These are phyloP conservation scores for Chrysodeixis includens DNA, from an alignment of 2,888 invertebrate species.

Conservation along the genomic window DNA sequence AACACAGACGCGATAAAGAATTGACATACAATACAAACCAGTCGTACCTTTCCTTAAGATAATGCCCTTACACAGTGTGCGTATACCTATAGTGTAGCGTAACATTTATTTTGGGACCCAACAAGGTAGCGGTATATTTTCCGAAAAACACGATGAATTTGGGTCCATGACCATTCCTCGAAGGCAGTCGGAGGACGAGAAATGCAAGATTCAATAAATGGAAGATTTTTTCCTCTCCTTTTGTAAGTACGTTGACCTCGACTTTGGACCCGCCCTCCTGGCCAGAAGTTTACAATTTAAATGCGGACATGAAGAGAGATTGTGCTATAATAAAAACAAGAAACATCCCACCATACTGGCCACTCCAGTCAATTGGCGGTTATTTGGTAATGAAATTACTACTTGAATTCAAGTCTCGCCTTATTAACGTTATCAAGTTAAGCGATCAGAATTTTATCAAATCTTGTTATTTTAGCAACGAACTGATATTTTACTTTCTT, in stretches of 20 bases:
- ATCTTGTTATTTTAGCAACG: background rate
- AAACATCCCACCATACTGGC: conserved; percentile 42
- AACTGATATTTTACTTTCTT: conserved; percentile 4
- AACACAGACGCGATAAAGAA: conserved; percentile 20
- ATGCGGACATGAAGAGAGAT: conserved; percentile 41
- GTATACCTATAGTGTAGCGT: conserved; percentile 62
- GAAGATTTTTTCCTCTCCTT: conserved; percentile 68
- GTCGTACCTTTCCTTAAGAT: conserved; percentile 31
- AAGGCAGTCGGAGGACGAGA: conserved; percentile 74
- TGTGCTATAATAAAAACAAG: conserved; percentile 49
- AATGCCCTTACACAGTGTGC: conserved; percentile 43
- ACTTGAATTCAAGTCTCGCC: conserved; percentile 38
- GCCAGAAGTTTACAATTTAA: conserved; percentile 41
- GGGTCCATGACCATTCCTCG: conserved; percentile 72
- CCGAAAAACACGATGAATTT: conserved; percentile 63
- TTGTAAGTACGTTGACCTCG: conserved; percentile 70
- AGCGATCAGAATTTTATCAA: conserved; percentile 49
- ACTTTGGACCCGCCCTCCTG: conserved; percentile 48
- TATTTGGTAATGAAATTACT: conserved; percentile 42
- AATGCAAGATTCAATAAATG: conserved; percentile 74
- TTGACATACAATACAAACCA: conserved; percentile 28
- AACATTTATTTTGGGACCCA: conserved; percentile 73
- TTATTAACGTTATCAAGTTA: conserved; percentile 50
- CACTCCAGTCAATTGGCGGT: conserved; percentile 37
- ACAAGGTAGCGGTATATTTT: conserved; percentile 77